phyloP scores from a whole-genome alignment of 2,797 vertebrate genomes.

The Linurgus olivaceus region DNA sequence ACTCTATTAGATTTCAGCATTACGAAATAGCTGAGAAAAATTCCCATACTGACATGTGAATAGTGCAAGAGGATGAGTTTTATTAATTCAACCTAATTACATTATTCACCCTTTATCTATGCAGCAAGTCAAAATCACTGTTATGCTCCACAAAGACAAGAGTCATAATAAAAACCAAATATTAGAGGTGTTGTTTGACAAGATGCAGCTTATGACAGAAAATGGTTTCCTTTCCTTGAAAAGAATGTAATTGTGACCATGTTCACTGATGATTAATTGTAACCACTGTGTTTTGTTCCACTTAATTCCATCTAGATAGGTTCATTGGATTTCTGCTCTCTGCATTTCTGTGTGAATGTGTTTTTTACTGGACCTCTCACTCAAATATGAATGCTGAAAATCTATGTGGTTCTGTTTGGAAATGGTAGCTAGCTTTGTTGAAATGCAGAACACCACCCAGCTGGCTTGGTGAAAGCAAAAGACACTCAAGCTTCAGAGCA shows the following conservation, averaged over 20 bases:
- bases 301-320: neutral
- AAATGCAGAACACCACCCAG: slow-evolving; percentile 15
- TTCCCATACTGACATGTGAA: neutral
- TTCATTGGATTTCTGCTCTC: neutral
- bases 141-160: neutral
- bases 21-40: slow-evolving; percentile 28
- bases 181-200: slow-evolving; percentile 44
- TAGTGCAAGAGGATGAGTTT: neutral
- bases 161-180: neutral
- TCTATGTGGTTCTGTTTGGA: slow-evolving; percentile 1
- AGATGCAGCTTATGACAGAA: slow-evolving; percentile 28
- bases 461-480: slow-evolving; percentile 24
- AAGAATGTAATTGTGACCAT: neutral
- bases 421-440: slow-evolving; percentile 19
- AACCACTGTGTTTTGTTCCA: slow-evolving; percentile 46
- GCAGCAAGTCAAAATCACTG: slow-evolving; percentile 1
- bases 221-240: neutral
- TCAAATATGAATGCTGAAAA: neutral
- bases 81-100: slow-evolving; percentile 41
- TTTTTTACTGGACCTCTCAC: slow-evolving; percentile 2
- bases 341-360: neutral
- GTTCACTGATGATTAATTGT: slow-evolving; percentile 29
- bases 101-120: slow-evolving; percentile 23
- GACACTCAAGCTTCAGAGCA: slow-evolving; percentile 13
- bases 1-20: neutral